Percentiles rank a stretch among this genome's conserved stretches.
Evolutionary conservation across 2,888 invertebrate genomes (phyloP).

Genomic region (Empis stercorea): DNA sequence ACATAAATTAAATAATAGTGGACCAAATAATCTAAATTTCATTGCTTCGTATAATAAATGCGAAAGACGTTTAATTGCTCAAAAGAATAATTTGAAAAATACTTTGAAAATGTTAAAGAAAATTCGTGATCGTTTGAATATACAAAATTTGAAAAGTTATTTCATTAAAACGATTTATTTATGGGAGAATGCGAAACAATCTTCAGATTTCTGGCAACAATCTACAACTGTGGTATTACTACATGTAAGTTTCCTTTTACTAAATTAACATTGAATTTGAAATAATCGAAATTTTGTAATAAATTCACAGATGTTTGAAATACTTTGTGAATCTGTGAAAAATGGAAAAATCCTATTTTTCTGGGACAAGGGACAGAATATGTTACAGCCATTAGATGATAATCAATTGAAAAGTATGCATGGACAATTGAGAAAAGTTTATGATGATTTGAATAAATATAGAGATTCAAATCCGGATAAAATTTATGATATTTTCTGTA

Average conservation of each 20-base stretch:
- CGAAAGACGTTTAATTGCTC: constrained; percentile 15
- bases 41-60: constrained; percentile 16
- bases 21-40: constrained; percentile 11
- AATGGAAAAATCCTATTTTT: constrained; percentile 9
- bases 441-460: no score
- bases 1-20: neutral
- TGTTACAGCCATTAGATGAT: neutral
- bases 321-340: constrained; percentile 10
- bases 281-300: neutral
- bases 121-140: constrained; percentile 14
- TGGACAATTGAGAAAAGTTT: neutral
- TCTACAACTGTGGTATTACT: constrained; percentile 12
- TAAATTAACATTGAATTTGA: neutral
- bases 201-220: constrained; percentile 12
- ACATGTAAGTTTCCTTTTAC: constrained; percentile 15
- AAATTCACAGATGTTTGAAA: constrained; percentile 15
- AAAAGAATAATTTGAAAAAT: constrained; percentile 16
- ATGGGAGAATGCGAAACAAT: constrained; percentile 9
- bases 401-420: neutral
- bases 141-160: constrained; percentile 18
- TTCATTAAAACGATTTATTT: constrained; percentile 20
- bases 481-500: neutral
- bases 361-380: constrained; percentile 14
- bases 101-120: constrained; percentile 21
- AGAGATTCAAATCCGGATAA: neutral